Percentiles rank a stretch among this genome's conserved stretches.
These are phyloP conservation scores for Andrena flavipes DNA, from an alignment of 2,888 invertebrate species.

Conservation along the genomic window DNA sequence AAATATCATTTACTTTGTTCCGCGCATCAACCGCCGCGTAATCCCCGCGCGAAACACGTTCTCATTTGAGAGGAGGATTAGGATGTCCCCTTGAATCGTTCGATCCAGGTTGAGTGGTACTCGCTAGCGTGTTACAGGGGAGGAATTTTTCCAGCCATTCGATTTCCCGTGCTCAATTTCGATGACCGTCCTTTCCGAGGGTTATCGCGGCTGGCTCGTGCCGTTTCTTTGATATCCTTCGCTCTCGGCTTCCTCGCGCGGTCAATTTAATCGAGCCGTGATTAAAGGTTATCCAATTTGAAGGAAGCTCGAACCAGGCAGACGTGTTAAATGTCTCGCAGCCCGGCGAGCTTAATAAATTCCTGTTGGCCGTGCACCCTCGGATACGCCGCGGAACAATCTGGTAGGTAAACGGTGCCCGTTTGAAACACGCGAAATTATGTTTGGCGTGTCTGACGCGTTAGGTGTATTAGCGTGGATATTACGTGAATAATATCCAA, in stretches of 20 bases:
- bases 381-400: background rate
- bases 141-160: conserved; percentile 47
- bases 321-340: conserved; percentile 13
- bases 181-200: conserved; percentile 11
- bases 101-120: conserved; percentile 17
- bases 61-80: background rate
- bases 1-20: too few relatives aligned
- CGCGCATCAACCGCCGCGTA: too few relatives aligned
- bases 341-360: conserved; percentile 4
- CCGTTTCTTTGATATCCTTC: conserved; percentile 35
- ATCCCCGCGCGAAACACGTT: background rate
- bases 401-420: background rate
- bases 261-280: conserved; percentile 38
- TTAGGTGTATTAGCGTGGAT: background rate
- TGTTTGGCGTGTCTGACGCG: conserved; percentile 9
- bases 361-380: background rate
- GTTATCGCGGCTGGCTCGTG: background rate
- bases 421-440: conserved; percentile 2
- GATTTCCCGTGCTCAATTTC: conserved; percentile 41
- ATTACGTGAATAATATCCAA: conserved; percentile 11
- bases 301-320: background rate
- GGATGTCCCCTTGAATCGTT: conserved; percentile 27
- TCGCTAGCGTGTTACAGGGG: conserved; percentile 19
- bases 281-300: conserved; percentile 42
- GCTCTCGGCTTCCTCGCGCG: conserved; percentile 7